Percentiles rank a stretch among this genome's conserved stretches.
These are phyloP conservation scores for Engraulis encrasicolus DNA, from an alignment of 2,113 vertebrate species.

Conservation along the genomic window DNA sequence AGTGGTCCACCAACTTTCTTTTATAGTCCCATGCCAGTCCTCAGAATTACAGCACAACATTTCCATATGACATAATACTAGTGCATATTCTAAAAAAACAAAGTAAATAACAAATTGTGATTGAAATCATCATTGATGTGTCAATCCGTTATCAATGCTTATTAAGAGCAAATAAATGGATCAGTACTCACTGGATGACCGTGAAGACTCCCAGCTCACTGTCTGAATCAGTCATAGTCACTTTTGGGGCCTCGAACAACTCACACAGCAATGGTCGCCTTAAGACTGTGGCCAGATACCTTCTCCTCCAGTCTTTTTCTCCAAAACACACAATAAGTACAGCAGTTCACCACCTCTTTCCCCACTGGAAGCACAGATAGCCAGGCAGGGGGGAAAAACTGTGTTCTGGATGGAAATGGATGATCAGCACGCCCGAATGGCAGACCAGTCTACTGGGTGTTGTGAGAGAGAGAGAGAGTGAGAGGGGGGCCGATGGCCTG, in stretches of 20 bases:
- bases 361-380: constrained; percentile 22
- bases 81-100: not conserved
- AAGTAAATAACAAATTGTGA: not conserved
- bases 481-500: constrained; percentile 66
- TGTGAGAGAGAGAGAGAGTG: constrained; percentile 44
- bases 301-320: not conserved
- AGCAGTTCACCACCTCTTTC: not conserved
- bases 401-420: constrained; percentile 59
- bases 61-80: no score
- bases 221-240: constrained; percentile 74
- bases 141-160: not conserved
- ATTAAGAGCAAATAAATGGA: not conserved
- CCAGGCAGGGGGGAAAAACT: constrained; percentile 59
- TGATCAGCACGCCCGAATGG: constrained; percentile 48
- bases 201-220: constrained; percentile 82
- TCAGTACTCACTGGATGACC: constrained; percentile 84
- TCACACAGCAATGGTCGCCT: constrained; percentile 26
- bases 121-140: not conserved
- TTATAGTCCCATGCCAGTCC: no score
- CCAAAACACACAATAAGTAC: not conserved
- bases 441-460: not conserved
- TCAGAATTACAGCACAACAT: no score
- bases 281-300: not conserved
- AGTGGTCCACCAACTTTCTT: no score
- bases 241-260: constrained; percentile 49